Base-by-base conservation (phyloP, 2,888 invertebrate genomes). In the Apoderus coryli region DNA sequence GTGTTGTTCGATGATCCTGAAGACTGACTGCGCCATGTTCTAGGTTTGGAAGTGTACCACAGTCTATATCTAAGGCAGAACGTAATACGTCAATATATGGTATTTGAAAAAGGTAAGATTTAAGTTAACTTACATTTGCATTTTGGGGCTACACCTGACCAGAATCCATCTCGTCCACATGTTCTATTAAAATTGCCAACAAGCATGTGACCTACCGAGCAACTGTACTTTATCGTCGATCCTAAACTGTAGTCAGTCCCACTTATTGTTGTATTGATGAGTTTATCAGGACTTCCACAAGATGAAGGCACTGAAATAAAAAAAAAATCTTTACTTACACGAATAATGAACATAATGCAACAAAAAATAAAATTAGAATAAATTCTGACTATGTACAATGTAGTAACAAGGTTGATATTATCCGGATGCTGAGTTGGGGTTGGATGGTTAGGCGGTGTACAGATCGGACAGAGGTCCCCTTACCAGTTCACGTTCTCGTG, bases 231-330 rank as follows among this genome's bases (percentile, higher is more conserved):
- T 42, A 88, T 80, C 11, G 55, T 56, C 2, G 76, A 69, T 4
- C 79, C 81, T n/a, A 82, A 65, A 47, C 70, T 63, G 49, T 70
- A 74, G 49, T 72, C 71, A 40, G 60, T 66, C 1, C 81, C 82
- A 31, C 65, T 58, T 29, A 88, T 72, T 1, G 86, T 86, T 1
- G 86, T 86, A 52, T 89, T 88, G 42, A 78, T 65, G 25, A 72
- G 61, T 44, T 81, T 78, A 48, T 89, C 86, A 0, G 90, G 89
- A 49, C 84, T 86, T 9, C 90, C 89, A 49, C 90, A 90, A 0
- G 76, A 69, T 3, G 80, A 69, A 1, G 88, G 86, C 40, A 74
- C 86, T 86, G 19, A 11, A 57, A 10, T n/a, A n/a, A n/a, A n/a
- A n/a, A n/a, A n/a, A n/a, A n/a, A n/a, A n/a, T n/a, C n/a, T n/a